Evolutionary conservation across 2,888 invertebrate species (phyloP).

Genomic region (Lathronympha strigana): DNA sequence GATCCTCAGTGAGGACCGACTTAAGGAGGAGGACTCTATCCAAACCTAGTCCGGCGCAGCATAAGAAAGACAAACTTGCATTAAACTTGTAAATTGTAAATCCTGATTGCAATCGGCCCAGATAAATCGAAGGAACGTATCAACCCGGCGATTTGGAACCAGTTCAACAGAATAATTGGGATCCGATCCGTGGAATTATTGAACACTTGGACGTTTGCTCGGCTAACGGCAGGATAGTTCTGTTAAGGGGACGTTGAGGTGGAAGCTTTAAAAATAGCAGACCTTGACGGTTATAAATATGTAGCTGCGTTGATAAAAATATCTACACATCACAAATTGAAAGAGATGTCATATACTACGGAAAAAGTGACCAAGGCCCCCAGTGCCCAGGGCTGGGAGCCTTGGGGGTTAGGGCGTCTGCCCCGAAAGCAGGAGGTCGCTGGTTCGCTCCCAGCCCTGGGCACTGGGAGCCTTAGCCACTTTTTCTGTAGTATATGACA

Average conservation of each 20-base stretch:
- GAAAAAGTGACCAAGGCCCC: too few relatives aligned
- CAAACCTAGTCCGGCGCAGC: not conserved
- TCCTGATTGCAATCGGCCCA: slow-evolving; percentile 18
- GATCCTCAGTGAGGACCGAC: too few relatives aligned
- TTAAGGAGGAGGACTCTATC: not conserved
- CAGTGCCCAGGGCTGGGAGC: too few relatives aligned
- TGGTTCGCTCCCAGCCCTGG: too few relatives aligned
- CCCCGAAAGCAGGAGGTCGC: too few relatives aligned
- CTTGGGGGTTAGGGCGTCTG: too few relatives aligned
- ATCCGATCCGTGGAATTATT: slow-evolving; percentile 40
- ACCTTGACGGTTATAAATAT: too few relatives aligned
- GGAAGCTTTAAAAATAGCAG: not conserved
- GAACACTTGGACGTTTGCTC: slow-evolving; percentile 39
- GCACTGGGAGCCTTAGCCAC: too few relatives aligned
- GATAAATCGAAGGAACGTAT: slow-evolving; percentile 33
- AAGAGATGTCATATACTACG: too few relatives aligned
- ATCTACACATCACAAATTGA: too few relatives aligned
- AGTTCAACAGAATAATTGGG: slow-evolving; percentile 41
- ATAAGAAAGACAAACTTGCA: not conserved
- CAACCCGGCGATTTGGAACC: slow-evolving; percentile 36
- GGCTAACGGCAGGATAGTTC: slow-evolving; percentile 37
- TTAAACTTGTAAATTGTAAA: slow-evolving; percentile 20
- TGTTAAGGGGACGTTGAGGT: slow-evolving; percentile 16
- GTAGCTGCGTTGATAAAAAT: too few relatives aligned
- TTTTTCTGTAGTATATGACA: too few relatives aligned